These are phyloP conservation scores for Dipus sagitta DNA, from an alignment of 2,797 vertebrate genomes.

Conservation along the genomic window DNA sequence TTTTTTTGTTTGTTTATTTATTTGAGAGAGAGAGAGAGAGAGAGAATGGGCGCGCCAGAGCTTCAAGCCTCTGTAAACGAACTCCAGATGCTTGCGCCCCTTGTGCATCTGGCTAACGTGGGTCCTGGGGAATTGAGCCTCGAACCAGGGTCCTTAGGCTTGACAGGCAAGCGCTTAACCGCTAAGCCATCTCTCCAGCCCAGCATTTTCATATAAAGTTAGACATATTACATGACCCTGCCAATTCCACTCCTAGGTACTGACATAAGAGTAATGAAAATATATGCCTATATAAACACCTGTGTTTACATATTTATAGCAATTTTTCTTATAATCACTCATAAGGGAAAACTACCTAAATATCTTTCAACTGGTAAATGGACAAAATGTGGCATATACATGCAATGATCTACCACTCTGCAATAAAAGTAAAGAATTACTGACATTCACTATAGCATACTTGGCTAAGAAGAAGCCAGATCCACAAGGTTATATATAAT, in stretches of 20 bases:
- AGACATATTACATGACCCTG: not conserved
- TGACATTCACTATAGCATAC: not conserved
- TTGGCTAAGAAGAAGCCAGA: not conserved
- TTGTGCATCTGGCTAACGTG: too few species aligned
- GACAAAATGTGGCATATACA: not conserved
- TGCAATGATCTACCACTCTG: not conserved
- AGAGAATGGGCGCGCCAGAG: too few species aligned
- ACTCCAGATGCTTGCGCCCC: too few species aligned
- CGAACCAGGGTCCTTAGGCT: too few species aligned
- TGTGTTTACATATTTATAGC: not conserved
- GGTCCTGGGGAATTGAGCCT: too few species aligned
- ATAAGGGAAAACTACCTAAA: not conserved
- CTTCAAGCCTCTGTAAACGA: too few species aligned
- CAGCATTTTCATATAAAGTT: constrained; percentile 14
- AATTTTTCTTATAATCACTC: constrained; percentile 8
- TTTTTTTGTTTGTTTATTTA: too few species aligned
- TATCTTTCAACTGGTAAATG: not conserved
- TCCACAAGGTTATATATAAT: not conserved
- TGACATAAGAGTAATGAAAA: constrained; percentile 17
- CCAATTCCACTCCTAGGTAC: not conserved
- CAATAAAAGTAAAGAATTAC: not conserved
- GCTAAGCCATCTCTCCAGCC: too few species aligned
- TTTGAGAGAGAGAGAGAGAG: too few species aligned
- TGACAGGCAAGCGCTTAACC: too few species aligned
- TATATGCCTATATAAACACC: not conserved